Percentiles rank a stretch among this genome's conserved stretches.
These are phyloP conservation scores for Butorides virescens DNA, from an alignment of 2,113 vertebrate genomes.

Conservation along the genomic window DNA sequence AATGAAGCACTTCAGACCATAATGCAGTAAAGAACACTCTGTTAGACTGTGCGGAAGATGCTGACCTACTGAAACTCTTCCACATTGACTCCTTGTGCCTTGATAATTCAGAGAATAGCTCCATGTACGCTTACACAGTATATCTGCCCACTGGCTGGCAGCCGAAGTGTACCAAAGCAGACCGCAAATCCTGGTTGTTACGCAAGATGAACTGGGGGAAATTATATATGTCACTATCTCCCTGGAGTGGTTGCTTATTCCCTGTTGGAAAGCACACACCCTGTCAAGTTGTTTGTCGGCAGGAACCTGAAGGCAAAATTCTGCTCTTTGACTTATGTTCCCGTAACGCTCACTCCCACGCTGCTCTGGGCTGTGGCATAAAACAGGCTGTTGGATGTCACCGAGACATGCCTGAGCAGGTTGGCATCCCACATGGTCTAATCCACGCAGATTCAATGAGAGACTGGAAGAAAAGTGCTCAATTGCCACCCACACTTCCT, in stretches of 20 bases:
- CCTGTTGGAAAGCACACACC: background rate
- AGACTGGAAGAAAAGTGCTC: conserved; percentile 47
- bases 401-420: conserved; percentile 45
- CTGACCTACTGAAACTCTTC: background rate
- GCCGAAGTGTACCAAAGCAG: background rate
- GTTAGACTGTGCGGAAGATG: background rate
- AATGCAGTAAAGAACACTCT: background rate
- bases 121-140: background rate
- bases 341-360: conserved; percentile 22
- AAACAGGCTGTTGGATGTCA: conserved; percentile 55
- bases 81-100: background rate
- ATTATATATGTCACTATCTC: background rate
- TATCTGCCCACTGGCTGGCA: background rate
- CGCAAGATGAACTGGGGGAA: background rate
- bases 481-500: conserved; percentile 39
- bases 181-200: background rate
- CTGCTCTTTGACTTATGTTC: conserved; percentile 48
- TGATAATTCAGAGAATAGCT: background rate
- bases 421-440: conserved; percentile 52
- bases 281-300: conserved; percentile 9
- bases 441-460: conserved; percentile 35
- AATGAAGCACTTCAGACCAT: background rate
- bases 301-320: conserved; percentile 32
- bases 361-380: conserved; percentile 27
- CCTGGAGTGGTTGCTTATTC: background rate